These are phyloP conservation scores for Pseudomyrmex cubaensis DNA, from an alignment of 1,140 invertebrate genomes.

Conservation along the genomic window DNA sequence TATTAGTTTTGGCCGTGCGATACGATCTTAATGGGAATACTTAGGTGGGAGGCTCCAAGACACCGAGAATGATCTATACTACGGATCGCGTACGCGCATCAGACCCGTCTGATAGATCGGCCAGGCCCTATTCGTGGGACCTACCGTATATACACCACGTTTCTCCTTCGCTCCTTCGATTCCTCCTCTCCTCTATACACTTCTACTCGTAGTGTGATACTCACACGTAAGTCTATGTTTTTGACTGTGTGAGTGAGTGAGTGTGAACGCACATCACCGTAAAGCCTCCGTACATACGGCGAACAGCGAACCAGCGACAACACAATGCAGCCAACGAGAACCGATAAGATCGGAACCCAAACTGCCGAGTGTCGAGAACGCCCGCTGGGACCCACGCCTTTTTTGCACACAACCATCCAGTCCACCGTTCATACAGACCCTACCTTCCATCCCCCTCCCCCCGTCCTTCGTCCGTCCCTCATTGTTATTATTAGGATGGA, in stretches of 20 bases:
- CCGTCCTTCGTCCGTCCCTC: constrained; percentile 4
- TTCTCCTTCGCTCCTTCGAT: not conserved
- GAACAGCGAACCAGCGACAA: constrained; percentile 75
- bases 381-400: constrained; percentile 80
- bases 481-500: constrained; percentile 72
- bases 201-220: not conserved
- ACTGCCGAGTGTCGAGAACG: constrained; percentile 78
- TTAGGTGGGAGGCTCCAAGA: constrained; percentile 82
- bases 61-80: constrained; percentile 79
- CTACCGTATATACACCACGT: constrained; percentile 45
- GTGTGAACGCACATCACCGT: constrained; percentile 27
- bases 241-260: not conserved
- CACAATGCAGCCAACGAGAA: constrained; percentile 78
- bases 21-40: constrained; percentile 83
- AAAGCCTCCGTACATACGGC: constrained; percentile 44
- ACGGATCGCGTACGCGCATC: constrained; percentile 67
- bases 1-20: constrained; percentile 82
- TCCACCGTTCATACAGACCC: constrained; percentile 45
- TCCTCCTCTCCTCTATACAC: not conserved
- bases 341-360: constrained; percentile 81
- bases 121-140: constrained; percentile 69
- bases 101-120: constrained; percentile 74
- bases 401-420: constrained; percentile 77
- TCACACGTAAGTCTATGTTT: not conserved
- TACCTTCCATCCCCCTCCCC: constrained; percentile 39